A percentile compares a stretch with the other conserved stretches of the same genome.
These are phyloP conservation scores for Noctua pronuba DNA, from an alignment of 2,888 invertebrate genomes.

Conservation along the genomic window DNA sequence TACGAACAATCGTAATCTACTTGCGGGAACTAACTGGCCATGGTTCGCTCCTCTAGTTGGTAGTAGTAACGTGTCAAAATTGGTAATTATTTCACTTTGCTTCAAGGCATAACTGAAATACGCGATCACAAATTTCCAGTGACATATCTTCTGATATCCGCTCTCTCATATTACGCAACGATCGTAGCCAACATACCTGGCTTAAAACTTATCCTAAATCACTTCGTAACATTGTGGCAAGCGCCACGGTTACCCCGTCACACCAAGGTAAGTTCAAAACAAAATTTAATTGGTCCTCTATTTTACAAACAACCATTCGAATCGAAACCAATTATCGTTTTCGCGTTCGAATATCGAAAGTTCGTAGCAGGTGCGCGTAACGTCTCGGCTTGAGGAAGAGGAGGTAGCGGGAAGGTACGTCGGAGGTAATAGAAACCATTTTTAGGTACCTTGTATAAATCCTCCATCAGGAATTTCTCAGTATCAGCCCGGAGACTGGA, in stretches of 20 bases:
- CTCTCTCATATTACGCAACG: background rate
- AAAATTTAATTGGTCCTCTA: constrained; percentile 86
- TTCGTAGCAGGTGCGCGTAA: constrained; percentile 87
- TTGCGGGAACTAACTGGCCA: no score
- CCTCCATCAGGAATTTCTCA: background rate
- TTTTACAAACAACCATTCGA: constrained; percentile 85
- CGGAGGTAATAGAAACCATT: background rate
- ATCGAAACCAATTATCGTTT: constrained; percentile 89
- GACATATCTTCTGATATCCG: background rate
- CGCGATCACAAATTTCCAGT: background rate
- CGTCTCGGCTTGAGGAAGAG: constrained; percentile 66
- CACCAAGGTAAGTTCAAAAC: constrained; percentile 74
- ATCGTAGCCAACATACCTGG: background rate
- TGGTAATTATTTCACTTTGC: background rate
- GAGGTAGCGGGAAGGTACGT: constrained; percentile 66
- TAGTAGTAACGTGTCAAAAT: background rate
- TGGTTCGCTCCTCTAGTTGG: background rate
- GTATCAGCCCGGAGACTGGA: background rate
- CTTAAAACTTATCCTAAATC: constrained; percentile 27
- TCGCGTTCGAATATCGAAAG: constrained; percentile 87
- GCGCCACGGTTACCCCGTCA: constrained; percentile 48
- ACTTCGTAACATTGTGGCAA: constrained; percentile 46
- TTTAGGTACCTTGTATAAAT: background rate
- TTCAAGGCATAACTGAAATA: background rate
- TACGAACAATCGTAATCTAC: no score